A percentile compares a stretch with the other conserved stretches of the same genome.
These are phyloP conservation scores for Melinaea menophilus DNA, from an alignment of 2,888 invertebrate genomes.

Conservation along the genomic window DNA sequence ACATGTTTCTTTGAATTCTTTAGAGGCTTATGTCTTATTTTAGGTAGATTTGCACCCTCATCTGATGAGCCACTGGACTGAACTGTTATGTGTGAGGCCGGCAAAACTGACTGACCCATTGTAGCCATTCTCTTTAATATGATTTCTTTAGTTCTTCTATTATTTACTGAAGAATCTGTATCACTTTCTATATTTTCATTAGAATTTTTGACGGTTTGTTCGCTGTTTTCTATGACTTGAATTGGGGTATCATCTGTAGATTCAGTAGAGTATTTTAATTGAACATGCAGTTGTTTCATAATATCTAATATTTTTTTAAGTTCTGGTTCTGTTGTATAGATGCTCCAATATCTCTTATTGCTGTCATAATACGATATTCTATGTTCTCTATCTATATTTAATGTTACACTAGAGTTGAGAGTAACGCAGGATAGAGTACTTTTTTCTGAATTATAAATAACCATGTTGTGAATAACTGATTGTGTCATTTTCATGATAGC, in stretches of 20 bases:
- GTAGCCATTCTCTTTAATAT: slow-evolving; percentile 66
- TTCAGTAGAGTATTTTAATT: slow-evolving; percentile 40
- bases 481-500: slow-evolving; percentile 58
- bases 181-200: slow-evolving; percentile 51
- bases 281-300: slow-evolving; percentile 45
- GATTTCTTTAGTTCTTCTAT: slow-evolving; percentile 59
- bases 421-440: slow-evolving; percentile 53
- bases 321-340: slow-evolving; percentile 52
- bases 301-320: slow-evolving; percentile 47
- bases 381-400: slow-evolving; percentile 51
- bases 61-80: slow-evolving; percentile 63
- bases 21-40: slow-evolving; percentile 51
- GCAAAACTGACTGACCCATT: slow-evolving; percentile 68
- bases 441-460: slow-evolving; percentile 65
- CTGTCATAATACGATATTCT: slow-evolving; percentile 64
- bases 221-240: slow-evolving; percentile 5
- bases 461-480: slow-evolving; percentile 47
- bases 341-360: slow-evolving; percentile 57
- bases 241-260: slow-evolving; percentile 24
- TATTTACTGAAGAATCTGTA: slow-evolving; percentile 53
- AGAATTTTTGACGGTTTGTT: slow-evolving; percentile 18
- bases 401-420: slow-evolving; percentile 44
- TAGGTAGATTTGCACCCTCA: slow-evolving; percentile 43
- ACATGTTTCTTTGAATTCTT: slow-evolving; percentile 44
- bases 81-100: slow-evolving; percentile 40